These are phyloP conservation scores for Philaethria dido DNA, from an alignment of 2,888 invertebrate species.

Conservation along the genomic window DNA sequence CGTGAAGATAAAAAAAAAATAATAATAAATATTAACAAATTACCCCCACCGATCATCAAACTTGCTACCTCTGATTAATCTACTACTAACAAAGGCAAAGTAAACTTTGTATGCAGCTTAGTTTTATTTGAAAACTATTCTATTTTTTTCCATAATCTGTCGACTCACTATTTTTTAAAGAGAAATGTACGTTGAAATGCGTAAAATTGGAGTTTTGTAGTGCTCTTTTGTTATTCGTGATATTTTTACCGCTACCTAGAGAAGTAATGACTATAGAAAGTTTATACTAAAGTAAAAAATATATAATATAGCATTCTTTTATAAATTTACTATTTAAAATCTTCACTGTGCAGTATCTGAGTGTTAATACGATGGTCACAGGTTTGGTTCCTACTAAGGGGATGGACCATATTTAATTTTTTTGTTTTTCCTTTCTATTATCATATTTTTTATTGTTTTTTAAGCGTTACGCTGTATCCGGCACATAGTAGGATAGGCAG, in stretches of 20 bases:
- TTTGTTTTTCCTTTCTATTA: too few relatives aligned
- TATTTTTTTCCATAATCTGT: neutral
- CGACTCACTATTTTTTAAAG: conserved; percentile 14
- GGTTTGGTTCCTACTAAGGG: too few relatives aligned
- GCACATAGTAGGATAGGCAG: too few relatives aligned
- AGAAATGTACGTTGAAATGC: conserved; percentile 19
- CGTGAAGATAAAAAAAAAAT: too few relatives aligned
- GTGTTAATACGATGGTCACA: too few relatives aligned
- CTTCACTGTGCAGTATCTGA: too few relatives aligned
- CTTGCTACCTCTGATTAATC: neutral
- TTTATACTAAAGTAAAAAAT: conserved; percentile 4
- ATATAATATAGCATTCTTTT: neutral
- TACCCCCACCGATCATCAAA: neutral
- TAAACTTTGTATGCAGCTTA: conserved; percentile 5
- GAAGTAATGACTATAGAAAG: conserved; percentile 11
- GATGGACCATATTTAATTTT: too few relatives aligned
- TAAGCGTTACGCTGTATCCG: too few relatives aligned
- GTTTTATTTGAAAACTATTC: conserved; percentile 10
- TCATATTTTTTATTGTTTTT: too few relatives aligned
- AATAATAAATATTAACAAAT: too few relatives aligned
- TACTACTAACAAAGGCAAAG: neutral
- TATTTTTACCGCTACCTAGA: conserved; percentile 17
- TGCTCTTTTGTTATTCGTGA: conserved; percentile 21
- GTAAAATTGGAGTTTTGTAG: conserved; percentile 20
- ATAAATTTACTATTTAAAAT: neutral